Conservation (phyloP, 2,113 vertebrate genomes). For the Pica pica region DNA sequence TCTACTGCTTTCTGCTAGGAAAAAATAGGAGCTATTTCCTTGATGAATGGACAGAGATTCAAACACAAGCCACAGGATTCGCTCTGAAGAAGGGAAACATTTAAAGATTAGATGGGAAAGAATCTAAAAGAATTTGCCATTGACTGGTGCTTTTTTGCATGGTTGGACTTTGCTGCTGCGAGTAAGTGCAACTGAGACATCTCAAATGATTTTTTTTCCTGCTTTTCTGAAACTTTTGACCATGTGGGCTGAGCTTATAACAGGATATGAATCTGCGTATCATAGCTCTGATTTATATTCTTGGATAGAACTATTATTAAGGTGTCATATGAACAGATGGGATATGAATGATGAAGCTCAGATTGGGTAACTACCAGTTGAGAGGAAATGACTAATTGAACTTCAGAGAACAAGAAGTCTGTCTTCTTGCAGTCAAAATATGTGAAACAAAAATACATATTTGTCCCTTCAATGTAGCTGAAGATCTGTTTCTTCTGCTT, state of each 20-base stretch:
- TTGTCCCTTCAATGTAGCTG: slow-evolving; percentile 41
- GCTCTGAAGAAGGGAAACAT: neutral
- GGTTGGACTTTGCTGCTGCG: neutral
- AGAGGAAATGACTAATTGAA: slow-evolving; percentile 66
- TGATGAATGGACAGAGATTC: neutral
- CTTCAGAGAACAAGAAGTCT: slow-evolving; percentile 70
- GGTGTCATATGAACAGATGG: slow-evolving; percentile 68
- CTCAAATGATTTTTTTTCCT: slow-evolving; percentile 26
- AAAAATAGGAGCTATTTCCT: neutral
- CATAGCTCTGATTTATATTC: slow-evolving; percentile 54
- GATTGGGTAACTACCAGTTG: slow-evolving; percentile 68
- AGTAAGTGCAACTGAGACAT: slow-evolving; percentile 52
- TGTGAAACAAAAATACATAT: slow-evolving; percentile 42
- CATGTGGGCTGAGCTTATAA: slow-evolving; percentile 51
- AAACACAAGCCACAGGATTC: neutral
- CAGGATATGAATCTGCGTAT: slow-evolving; percentile 63
- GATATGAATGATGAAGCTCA: slow-evolving; percentile 58
- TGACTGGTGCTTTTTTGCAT: neutral
- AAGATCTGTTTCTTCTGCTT: slow-evolving; percentile 53
- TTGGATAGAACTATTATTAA: slow-evolving; percentile 64
- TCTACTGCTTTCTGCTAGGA: neutral
- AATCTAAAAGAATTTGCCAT: neutral
- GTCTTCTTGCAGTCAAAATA: slow-evolving; percentile 67
- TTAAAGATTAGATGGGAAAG: neutral
- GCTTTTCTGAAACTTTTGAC: slow-evolving; percentile 72